phyloP scores from a whole-genome alignment of 2,797 vertebrate species.

The Gila robusta region DNA sequence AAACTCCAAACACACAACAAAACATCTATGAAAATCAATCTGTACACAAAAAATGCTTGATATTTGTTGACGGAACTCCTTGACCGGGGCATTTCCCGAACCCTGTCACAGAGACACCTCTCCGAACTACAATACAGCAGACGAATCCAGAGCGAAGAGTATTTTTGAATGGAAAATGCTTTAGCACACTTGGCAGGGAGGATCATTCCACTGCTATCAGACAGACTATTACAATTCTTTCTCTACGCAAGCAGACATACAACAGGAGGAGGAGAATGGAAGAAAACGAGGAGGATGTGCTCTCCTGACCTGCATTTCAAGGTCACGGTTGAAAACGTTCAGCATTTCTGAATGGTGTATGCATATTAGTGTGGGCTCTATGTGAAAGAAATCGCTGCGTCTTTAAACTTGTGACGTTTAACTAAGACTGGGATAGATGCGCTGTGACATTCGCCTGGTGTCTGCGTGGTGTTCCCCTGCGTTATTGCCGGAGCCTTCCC shows the following conservation, averaged over 20 bases:
- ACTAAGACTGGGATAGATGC: conserved; percentile 2
- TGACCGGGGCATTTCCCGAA: conserved; percentile 28
- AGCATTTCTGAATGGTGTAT: conserved; percentile 8
- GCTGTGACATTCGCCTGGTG: conserved; percentile 13
- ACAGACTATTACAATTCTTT: conserved; percentile 31
- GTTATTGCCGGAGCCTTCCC: conserved; percentile 42
- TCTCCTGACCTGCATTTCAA: conserved; percentile 57
- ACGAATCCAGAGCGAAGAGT: conserved; percentile 69
- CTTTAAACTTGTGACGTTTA: conserved; percentile 29
- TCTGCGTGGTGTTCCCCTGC: conserved; percentile 49
- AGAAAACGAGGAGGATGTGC: conserved; percentile 49
- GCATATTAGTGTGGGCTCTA: neutral
- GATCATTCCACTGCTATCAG: conserved; percentile 55
- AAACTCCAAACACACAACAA: neutral
- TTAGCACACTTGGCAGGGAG: conserved; percentile 67
- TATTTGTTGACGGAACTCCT: neutral
- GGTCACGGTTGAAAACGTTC: conserved; percentile 44
- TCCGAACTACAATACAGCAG: conserved; percentile 19
- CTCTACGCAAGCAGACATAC: conserved; percentile 25
- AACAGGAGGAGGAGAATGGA: neutral
- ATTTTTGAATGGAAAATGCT: conserved; percentile 81
- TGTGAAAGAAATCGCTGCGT: neutral
- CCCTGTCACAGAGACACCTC: neutral
- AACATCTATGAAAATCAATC: neutral
- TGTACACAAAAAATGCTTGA: neutral